These are phyloP conservation scores for Todus mexicanus DNA, from an alignment of 2,797 vertebrate genomes.

Conservation along the genomic window DNA sequence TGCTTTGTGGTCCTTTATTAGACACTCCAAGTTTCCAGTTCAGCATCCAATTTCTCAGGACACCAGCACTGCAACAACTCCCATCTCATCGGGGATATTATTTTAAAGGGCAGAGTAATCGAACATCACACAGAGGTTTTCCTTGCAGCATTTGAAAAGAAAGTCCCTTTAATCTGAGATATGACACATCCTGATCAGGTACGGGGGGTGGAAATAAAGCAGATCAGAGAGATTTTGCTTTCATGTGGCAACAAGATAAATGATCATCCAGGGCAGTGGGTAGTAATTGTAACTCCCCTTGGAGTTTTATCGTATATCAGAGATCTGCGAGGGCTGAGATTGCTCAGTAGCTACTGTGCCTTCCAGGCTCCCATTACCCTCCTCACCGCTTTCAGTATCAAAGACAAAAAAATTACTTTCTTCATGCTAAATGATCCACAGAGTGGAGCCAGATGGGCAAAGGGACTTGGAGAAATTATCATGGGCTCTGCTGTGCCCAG, in stretches of 20 bases:
- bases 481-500: background rate
- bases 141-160: background rate
- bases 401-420: slow-evolving; percentile 29
- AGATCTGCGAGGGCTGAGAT: background rate
- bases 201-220: too few species aligned
- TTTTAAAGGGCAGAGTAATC: background rate
- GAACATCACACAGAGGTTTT: background rate
- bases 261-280: background rate
- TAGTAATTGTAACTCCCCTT: background rate
- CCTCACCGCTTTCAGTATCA: background rate
- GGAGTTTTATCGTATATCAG: background rate
- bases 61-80: background rate
- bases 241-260: background rate
- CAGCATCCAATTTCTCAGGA: background rate
- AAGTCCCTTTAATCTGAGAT: slow-evolving; percentile 9
- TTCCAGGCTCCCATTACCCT: slow-evolving; percentile 37
- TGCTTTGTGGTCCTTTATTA: background rate
- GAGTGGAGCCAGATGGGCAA: background rate
- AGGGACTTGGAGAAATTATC: background rate
- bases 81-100: background rate
- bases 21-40: background rate
- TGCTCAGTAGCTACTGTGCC: background rate
- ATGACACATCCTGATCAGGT: background rate
- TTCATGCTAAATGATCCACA: background rate
- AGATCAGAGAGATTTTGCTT: slow-evolving; percentile 20